Conservation (phyloP, 2,888 invertebrate genomes). For the Brachyptera putata region DNA sequence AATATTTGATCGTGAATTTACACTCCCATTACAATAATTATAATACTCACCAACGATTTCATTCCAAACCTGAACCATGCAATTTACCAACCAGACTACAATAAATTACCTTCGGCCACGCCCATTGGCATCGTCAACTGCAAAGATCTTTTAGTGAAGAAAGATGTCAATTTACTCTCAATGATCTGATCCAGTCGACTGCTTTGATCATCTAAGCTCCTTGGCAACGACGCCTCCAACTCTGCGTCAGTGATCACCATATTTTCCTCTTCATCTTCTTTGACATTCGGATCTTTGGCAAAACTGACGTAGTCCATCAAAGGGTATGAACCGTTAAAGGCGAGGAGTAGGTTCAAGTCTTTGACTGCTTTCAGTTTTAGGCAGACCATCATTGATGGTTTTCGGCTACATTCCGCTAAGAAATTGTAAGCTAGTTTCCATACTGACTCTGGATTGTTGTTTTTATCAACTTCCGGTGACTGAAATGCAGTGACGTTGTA, state of each 20-base stretch:
- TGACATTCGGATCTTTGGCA: slow-evolving; percentile 21
- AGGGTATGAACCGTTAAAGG: slow-evolving; percentile 17
- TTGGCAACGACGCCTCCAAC: slow-evolving; percentile 28
- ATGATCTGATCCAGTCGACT: slow-evolving; percentile 39
- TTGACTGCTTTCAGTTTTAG: slow-evolving; percentile 32
- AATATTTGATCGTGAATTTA: too few species aligned
- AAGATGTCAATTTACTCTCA: slow-evolving; percentile 44
- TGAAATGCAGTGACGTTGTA: background rate
- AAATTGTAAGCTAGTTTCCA: slow-evolving; percentile 19
- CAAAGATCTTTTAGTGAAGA: slow-evolving; percentile 46
- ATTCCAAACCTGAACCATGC: too few species aligned
- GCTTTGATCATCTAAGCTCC: slow-evolving; percentile 26
- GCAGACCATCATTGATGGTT: slow-evolving; percentile 27
- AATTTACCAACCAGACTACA: too few species aligned
- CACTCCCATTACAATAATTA: too few species aligned
- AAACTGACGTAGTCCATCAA: slow-evolving; percentile 29
- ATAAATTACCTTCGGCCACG: slow-evolving; percentile 42
- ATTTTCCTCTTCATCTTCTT: slow-evolving; percentile 2
- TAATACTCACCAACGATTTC: too few species aligned
- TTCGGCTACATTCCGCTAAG: slow-evolving; percentile 19
- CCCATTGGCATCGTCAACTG: slow-evolving; percentile 45
- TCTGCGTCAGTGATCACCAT: slow-evolving; percentile 20
- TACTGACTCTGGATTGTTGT: slow-evolving; percentile 12
- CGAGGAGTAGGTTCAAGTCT: slow-evolving; percentile 26
- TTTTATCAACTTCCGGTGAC: background rate